Base-by-base conservation (phyloP, 2,888 invertebrate species). In the Hyalella azteca region DNA sequence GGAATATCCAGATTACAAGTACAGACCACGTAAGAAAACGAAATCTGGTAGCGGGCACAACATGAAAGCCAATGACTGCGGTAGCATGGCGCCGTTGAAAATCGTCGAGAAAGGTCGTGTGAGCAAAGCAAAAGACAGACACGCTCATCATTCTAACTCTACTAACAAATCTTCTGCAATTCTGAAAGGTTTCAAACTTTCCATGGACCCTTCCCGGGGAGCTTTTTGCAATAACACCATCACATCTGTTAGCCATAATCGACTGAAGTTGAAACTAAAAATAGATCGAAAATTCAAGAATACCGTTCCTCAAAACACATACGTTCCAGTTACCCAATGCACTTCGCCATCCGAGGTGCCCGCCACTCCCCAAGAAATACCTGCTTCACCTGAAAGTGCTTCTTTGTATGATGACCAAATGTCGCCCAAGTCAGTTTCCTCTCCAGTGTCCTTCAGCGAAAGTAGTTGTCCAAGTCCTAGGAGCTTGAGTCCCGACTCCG, bases 211-310 rank as follows among this genome's bases (percentile, higher is more conserved):
- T 36, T 66, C 66, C 36, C 66, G 66, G 36, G 66, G 36, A 1
- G 36, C 66, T 36, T 36, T 73, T 45, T 29, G 73, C 49, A 15
- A 73, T 73, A 60, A 79, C 79, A 88, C 86, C 87, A 89, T 26
- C 26, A 22, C 36, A 36, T 66, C 66, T 36, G 66, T 66, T 22
- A 36, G 66, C 36, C 66, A 66, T 66, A 66, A 66, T 66, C 66
- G 66, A 86, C 88, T 91, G 86, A 92, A 91, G 86, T 90, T 90
- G 79, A 89, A 90, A 82, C 88, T 92, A 81, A 91, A 90, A 59
- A 89, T 91, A 81, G 91, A 91, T 87, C 89, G 88, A 83, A 89
- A 89, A 85, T 87, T 88, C 84, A 89, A 88, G 85, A 89, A 82
- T 50, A 80, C 82, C 15, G 78, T 83, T 48, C 81, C 81, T 26